Base-by-base conservation (phyloP, 2,113 vertebrate species). In the Oenanthe melanoleuca region DNA sequence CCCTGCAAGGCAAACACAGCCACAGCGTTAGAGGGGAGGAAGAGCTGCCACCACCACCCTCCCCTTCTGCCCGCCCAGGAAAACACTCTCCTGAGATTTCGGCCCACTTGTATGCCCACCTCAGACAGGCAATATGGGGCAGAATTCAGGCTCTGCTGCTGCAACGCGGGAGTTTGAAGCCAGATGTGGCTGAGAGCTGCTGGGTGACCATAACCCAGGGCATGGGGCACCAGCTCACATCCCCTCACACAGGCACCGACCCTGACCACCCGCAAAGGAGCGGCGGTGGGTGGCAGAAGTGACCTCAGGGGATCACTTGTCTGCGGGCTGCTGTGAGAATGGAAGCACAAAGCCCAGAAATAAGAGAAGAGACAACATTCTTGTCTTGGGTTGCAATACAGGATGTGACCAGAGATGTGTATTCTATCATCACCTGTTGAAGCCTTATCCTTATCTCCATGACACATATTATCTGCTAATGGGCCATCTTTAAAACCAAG, bases 1-100 rank as follows among this genome's bases (percentile, higher is more conserved):
- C 44, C 99, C 99, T 99, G 96, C 61, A 79, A 86, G 24, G 73
- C 59, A 91, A 96, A 71, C 25, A 96, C 11, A 61, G 60, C 0
- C 13, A 42, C 55, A 84, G 37, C 0, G 0, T 40, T 8, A 80
- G 50, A 23, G 4, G 14, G 6, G 3, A 49, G 12, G 2, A 78
- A 42, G 11, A 0, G 0, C n/a, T 0, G 0, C n/a, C 0, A 0
- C 34, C 2, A 0, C 14, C 44, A 31, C n/a, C 44, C 31, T 42
- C n/a, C 40, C 40, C 37, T 80, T 50, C 56, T 11, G 33, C 59
- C 25, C 20, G 0, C 10, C 10, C 20, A 31, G 57, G 37, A 53
- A 56, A 65, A 28, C 9, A 8, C 60, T 63, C 16, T 14, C 45
- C 29, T 24, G 45, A 61, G 80, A 60, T 84, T 80, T 88, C 26